Evolutionary conservation across 2,797 vertebrate genomes (phyloP).

Genomic region (Apogon talboti): DNA sequence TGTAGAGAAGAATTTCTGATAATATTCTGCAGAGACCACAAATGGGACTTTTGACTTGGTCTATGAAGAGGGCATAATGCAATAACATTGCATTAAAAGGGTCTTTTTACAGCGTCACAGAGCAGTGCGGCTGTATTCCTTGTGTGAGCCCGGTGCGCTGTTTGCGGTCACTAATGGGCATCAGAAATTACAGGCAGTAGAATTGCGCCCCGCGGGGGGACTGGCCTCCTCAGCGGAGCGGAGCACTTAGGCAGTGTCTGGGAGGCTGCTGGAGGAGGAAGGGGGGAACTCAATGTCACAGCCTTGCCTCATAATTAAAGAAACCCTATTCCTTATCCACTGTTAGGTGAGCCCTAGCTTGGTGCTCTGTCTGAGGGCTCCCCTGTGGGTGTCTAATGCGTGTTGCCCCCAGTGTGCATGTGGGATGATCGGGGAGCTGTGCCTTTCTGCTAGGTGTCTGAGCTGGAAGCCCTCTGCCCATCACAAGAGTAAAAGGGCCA

Average conservation of each 20-base stretch:
- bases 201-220: slow-evolving; percentile 79
- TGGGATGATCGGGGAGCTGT: slow-evolving; percentile 69
- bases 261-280: slow-evolving; percentile 75
- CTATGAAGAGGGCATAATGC: slow-evolving; percentile 80
- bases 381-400: slow-evolving; percentile 76
- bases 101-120: slow-evolving; percentile 73
- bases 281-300: slow-evolving; percentile 79
- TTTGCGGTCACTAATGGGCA: slow-evolving; percentile 86
- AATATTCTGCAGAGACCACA: slow-evolving; percentile 77
- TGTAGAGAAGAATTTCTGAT: slow-evolving; percentile 66
- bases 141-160: slow-evolving; percentile 79
- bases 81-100: slow-evolving; percentile 82
- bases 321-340: slow-evolving; percentile 84
- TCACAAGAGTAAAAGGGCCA: slow-evolving; percentile 55
- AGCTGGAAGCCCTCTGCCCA: slow-evolving; percentile 69
- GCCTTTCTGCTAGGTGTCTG: slow-evolving; percentile 72
- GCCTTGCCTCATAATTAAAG: slow-evolving; percentile 83
- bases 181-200: slow-evolving; percentile 83
- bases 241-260: slow-evolving; percentile 84
- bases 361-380: slow-evolving; percentile 70
- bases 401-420: slow-evolving; percentile 73
- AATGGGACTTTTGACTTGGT: slow-evolving; percentile 80
- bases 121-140: slow-evolving; percentile 67
- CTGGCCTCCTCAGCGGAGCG: slow-evolving; percentile 80
- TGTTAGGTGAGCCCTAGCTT: slow-evolving; percentile 79